Evolutionary conservation across 1,140 invertebrate genomes (phyloP).

Genomic region (Drosophila kohkoa): DNA sequence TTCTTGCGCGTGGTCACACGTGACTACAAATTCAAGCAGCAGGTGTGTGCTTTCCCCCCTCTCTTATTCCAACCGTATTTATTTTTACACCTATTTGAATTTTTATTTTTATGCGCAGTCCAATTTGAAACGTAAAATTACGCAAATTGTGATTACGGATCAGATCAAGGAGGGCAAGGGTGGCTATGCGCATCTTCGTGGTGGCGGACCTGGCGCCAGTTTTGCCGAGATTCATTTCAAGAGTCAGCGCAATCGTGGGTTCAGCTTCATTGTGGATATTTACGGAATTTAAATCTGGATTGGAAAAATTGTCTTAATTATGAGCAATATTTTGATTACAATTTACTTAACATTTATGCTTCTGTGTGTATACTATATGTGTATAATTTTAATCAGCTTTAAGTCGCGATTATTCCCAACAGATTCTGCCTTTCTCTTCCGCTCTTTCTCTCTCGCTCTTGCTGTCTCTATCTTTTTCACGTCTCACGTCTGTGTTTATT

Average conservation of each 20-base stretch:
- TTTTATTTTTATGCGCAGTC: conserved; percentile 12
- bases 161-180: conserved; percentile 86
- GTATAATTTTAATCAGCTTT: conserved; percentile 39
- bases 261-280: conserved; percentile 86
- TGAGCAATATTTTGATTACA: conserved; percentile 21
- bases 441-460: neutral
- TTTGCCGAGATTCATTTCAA: conserved; percentile 86
- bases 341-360: conserved; percentile 26
- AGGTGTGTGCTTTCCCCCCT: conserved; percentile 24
- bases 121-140: conserved; percentile 75
- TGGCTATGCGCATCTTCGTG: conserved; percentile 84
- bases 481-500: conserved; percentile 1
- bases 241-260: conserved; percentile 85
- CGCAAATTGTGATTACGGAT: conserved; percentile 86
- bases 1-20: conserved; percentile 79
- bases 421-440: neutral
- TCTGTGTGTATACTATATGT: neutral
- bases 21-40: conserved; percentile 57
- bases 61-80: neutral
- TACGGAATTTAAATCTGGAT: conserved; percentile 76
- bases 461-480: too few species aligned
- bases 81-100: neutral
- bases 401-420: conserved; percentile 21
- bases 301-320: neutral
- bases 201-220: conserved; percentile 84